Conservation (phyloP, 2,888 invertebrate species). For the Hirtodrosophila alboralis region DNA sequence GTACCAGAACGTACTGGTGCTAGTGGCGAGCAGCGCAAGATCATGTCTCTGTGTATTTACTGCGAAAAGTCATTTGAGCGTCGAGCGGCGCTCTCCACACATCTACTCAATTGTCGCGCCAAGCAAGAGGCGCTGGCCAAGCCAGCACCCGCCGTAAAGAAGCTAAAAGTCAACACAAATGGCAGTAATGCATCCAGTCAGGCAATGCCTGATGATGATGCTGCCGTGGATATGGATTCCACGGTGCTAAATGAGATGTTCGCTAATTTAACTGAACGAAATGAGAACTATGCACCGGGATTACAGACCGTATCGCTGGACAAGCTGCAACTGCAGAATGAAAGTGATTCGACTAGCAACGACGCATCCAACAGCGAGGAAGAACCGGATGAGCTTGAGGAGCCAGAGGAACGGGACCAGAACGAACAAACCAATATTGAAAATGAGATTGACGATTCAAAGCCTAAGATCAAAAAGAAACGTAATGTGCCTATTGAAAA, state of each 20-base stretch:
- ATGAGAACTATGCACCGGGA: slow-evolving; percentile 67
- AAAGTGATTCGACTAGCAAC: slow-evolving; percentile 59
- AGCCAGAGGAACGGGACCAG: slow-evolving; percentile 15
- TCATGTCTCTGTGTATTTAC: slow-evolving; percentile 86
- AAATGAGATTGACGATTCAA: slow-evolving; percentile 26
- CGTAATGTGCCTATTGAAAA: slow-evolving; percentile 68
- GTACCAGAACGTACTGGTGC: slow-evolving; percentile 33
- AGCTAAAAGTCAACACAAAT: slow-evolving; percentile 48
- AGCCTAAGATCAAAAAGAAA: slow-evolving; percentile 53
- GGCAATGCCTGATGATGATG: slow-evolving; percentile 19
- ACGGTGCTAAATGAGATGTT: slow-evolving; percentile 78
- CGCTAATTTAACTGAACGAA: slow-evolving; percentile 77
- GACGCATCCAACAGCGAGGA: slow-evolving; percentile 54
- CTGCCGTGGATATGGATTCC: slow-evolving; percentile 39
- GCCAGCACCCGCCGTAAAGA: slow-evolving; percentile 58
- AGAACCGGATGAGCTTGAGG: slow-evolving; percentile 31
- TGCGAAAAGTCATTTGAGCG: slow-evolving; percentile 90
- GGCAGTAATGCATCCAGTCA: slow-evolving; percentile 21
- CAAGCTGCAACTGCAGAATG: slow-evolving; percentile 66
- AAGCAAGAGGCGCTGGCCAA: slow-evolving; percentile 81
- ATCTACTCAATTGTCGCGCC: slow-evolving; percentile 88
- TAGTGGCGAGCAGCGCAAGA: slow-evolving; percentile 84
- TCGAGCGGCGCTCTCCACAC: slow-evolving; percentile 89
- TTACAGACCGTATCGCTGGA: slow-evolving; percentile 81
- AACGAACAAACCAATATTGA: slow-evolving; percentile 16